Conservation (phyloP, 2,888 invertebrate species). For the Drosophila villosipedis region DNA sequence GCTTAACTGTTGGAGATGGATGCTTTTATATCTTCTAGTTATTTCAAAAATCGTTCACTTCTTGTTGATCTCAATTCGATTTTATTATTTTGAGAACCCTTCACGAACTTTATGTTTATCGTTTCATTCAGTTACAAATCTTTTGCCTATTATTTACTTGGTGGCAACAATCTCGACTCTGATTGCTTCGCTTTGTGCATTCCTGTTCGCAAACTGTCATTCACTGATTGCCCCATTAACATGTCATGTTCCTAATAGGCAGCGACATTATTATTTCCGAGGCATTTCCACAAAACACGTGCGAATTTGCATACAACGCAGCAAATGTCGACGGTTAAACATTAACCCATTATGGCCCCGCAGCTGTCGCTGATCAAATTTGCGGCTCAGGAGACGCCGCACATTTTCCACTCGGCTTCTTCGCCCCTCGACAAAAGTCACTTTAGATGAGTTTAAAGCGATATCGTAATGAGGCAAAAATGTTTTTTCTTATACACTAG, state of each 20-base stretch:
- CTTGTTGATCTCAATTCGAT: background rate
- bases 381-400: constrained; percentile 44
- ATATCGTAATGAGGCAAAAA: constrained; percentile 60
- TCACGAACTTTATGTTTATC: background rate
- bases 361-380: constrained; percentile 43
- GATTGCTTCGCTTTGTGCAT: constrained; percentile 20
- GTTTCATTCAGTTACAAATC: constrained; percentile 6
- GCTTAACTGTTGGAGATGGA: background rate
- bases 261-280: constrained; percentile 62
- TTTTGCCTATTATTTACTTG: background rate
- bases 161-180: background rate
- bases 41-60: background rate
- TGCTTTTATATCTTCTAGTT: background rate
- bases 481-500: constrained; percentile 17
- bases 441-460: constrained; percentile 63
- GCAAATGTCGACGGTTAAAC: constrained; percentile 34
- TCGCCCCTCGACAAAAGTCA: constrained; percentile 52
- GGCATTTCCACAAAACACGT: constrained; percentile 47
- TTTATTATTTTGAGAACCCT: background rate
- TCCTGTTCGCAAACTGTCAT: constrained; percentile 23
- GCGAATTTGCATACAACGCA: constrained; percentile 50
- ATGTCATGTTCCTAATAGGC: constrained; percentile 59
- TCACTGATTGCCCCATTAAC: constrained; percentile 53
- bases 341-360: constrained; percentile 69
- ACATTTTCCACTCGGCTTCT: constrained; percentile 69